A percentile compares a stretch with the other conserved stretches of the same genome.
phyloP scores from a whole-genome alignment of 2,113 vertebrate genomes.

The Turnix velox region DNA sequence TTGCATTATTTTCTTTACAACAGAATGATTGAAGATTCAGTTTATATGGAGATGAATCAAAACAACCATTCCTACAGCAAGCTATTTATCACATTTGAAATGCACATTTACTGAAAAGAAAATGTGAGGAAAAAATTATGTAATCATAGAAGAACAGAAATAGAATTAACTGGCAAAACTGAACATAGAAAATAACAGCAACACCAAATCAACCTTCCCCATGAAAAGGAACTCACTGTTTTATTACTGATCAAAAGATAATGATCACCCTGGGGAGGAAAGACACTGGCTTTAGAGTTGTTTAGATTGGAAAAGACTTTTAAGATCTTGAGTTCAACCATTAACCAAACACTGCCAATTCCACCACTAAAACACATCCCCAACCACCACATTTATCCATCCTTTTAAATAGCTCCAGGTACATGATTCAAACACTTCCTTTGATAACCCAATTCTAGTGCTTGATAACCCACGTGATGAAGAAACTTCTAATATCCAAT shows the following conservation, averaged over 20 bases:
- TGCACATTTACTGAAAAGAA: background rate
- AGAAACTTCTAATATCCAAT: background rate
- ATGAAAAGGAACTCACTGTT: background rate
- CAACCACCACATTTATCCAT: background rate
- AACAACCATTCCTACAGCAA: background rate
- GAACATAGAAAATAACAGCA: background rate
- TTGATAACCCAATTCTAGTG: background rate
- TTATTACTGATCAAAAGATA: background rate
- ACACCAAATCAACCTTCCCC: background rate
- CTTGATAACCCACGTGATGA: background rate
- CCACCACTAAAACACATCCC: background rate
- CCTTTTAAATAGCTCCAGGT: background rate
- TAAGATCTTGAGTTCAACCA: background rate
- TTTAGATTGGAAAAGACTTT: background rate
- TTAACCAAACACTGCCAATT: background rate
- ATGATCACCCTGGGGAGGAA: rapidly evolving
- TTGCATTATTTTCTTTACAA: background rate
- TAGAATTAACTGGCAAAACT: background rate
- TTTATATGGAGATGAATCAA: too few species aligned
- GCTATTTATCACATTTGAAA: background rate
- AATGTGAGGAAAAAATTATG: background rate
- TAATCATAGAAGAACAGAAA: background rate
- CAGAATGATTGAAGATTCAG: background rate
- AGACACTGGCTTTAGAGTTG: background rate
- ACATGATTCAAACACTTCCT: background rate